Evolutionary conservation across 30 jellyfish, hydroid and myxozoan genomes (phyloP).

Genomic region (Hydractinia symbiolongicarpus): DNA sequence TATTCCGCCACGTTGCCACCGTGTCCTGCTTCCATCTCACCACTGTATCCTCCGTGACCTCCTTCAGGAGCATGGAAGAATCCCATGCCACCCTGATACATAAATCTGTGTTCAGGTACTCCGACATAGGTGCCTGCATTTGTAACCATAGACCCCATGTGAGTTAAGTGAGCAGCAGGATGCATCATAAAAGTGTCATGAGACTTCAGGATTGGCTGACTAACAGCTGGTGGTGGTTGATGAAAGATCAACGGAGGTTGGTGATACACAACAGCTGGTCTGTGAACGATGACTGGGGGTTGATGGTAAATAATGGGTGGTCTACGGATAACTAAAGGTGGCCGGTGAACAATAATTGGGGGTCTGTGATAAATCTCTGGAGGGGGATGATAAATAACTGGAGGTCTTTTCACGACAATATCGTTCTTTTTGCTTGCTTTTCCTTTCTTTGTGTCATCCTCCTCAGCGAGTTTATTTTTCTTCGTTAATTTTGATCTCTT

Average conservation of each 20-base stretch:
- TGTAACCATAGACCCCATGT: slow-evolving; percentile 97
- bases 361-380: slow-evolving; percentile 99
- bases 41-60: slow-evolving; percentile 36
- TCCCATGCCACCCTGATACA: slow-evolving; percentile 99
- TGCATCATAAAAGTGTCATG: slow-evolving; percentile 99
- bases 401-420: slow-evolving; percentile 94
- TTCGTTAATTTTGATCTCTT: slow-evolving; percentile 34
- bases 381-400: slow-evolving; percentile 98
- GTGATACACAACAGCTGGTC: slow-evolving; percentile 99
- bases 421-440: slow-evolving; percentile 89
- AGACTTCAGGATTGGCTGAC: slow-evolving; percentile 96
- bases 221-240: slow-evolving; percentile 99
- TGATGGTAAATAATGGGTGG: slow-evolving; percentile 99
- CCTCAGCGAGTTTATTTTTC: not conserved
- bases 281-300: slow-evolving; percentile 98
- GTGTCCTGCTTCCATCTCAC: slow-evolving; percentile 36
- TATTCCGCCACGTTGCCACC: slow-evolving; percentile 44
- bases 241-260: slow-evolving; percentile 98
- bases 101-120: slow-evolving; percentile 94
- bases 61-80: slow-evolving; percentile 96
- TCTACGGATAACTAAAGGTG: slow-evolving; percentile 94
- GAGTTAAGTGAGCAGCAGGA: slow-evolving; percentile 96
- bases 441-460: slow-evolving; percentile 34
- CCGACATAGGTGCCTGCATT: slow-evolving; percentile 99
- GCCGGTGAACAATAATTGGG: slow-evolving; percentile 97